phyloP scores from a whole-genome alignment of 2,888 invertebrate genomes.

The Charanyca ferruginea region DNA sequence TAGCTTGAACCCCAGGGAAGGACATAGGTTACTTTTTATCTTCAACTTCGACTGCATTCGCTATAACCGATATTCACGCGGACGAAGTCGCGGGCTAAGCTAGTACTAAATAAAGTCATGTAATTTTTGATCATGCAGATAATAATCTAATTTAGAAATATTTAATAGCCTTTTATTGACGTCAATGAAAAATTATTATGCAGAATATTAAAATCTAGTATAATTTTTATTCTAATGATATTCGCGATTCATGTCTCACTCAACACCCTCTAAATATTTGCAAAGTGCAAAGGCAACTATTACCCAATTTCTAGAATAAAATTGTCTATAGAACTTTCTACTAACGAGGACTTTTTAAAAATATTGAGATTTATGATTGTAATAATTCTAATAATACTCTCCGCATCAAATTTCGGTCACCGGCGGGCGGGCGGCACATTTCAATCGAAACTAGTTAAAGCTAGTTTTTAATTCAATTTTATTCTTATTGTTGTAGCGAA shows the following conservation, averaged over 20 bases:
- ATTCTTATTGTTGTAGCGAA: too few relatives aligned
- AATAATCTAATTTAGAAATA: conserved; percentile 18
- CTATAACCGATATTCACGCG: too few relatives aligned
- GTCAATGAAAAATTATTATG: conserved; percentile 33
- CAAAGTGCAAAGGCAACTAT: neutral
- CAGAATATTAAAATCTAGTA: conserved; percentile 27
- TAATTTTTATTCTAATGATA: conserved; percentile 23
- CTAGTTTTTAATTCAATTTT: too few relatives aligned
- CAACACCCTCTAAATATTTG: conserved; percentile 12
- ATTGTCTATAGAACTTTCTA: neutral
- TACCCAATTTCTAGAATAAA: conserved; percentile 5
- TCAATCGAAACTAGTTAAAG: too few relatives aligned
- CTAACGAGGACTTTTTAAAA: neutral
- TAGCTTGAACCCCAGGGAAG: too few relatives aligned
- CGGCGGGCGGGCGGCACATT: too few relatives aligned
- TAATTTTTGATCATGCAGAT: conserved; percentile 7
- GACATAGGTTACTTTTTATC: too few relatives aligned
- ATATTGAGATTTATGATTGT: too few relatives aligned
- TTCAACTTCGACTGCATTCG: too few relatives aligned
- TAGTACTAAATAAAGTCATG: neutral
- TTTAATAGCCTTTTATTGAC: conserved; percentile 30
- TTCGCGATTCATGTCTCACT: conserved; percentile 11
- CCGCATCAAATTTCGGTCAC: too few relatives aligned
- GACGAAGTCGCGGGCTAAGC: too few relatives aligned
- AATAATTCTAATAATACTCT: too few relatives aligned